Evolutionary conservation across 2,113 vertebrate genomes (phyloP), one percentile per base, ranked within the genome.

Genomic region (Oxyura jamaicensis): DNA sequence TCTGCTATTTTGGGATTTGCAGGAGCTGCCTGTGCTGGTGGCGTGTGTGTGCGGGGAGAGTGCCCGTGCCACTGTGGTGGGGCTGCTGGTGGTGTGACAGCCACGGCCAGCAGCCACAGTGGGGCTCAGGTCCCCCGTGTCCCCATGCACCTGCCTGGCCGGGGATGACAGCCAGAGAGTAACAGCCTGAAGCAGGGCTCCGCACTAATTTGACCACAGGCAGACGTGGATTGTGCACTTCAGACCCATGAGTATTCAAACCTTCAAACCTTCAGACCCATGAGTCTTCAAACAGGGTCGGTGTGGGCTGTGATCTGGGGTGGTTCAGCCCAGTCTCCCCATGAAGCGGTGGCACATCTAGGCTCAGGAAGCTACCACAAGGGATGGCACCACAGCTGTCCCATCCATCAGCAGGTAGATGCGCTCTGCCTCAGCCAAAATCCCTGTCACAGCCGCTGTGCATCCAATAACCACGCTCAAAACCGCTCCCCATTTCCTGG

Each of bases 1-100:
- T 88, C 74, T 13, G 66, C 91, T 96, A 93, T 93, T 97, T 93
- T 91, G 68, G 89, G 93, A 81, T 79, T 78, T 93, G 83, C 93
- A 2, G 1, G 88, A 86, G 59, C 83, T 82, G 73, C 52, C 89
- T 68, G 77, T 0, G 4, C 77, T 11, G 36, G 81, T 5, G 20
- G 73, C 19, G 60, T 67, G 73, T 25, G 76, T 59, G 66, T 0
- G 3, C 66, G 53, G 26, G 35, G 82, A 76, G 21, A 68, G 33
- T 0, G 2, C 20, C 52, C 82, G 11, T 53, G 39, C 75, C 90
- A 35, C 87, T 68, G 50, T 7, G 21, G 20, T 50, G 48, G 48
- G 48, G 46, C 20, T 48, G 21, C 48, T 50, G 48, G 10, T 23
- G 48, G 48, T 13, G 22, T 23, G 22, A 23, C 48, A 50, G 48